Conservation (phyloP, 2,888 invertebrate genomes). For the Brassicogethes aeneus region DNA sequence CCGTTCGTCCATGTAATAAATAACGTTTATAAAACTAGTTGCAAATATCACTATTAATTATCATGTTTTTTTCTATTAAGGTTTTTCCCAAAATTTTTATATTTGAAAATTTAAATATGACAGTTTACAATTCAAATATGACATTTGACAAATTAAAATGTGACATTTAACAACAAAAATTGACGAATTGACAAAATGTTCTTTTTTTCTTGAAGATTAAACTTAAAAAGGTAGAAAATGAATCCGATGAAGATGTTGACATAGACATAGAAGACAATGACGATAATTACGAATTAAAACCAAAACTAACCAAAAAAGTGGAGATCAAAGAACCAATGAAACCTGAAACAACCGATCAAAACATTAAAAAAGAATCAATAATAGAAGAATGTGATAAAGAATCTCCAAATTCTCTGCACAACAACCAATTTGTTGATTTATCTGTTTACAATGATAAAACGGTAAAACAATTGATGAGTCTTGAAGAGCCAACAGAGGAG, state of each 20-base stretch:
- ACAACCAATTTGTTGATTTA: conserved; percentile 15
- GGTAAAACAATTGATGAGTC: conserved; percentile 26
- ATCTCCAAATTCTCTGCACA: neutral
- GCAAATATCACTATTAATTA: too few relatives aligned
- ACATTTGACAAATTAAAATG: too few relatives aligned
- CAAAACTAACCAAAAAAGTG: neutral
- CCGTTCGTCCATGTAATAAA: too few relatives aligned
- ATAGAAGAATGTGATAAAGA: conserved; percentile 11
- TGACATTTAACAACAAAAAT: too few relatives aligned
- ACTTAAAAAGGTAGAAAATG: conserved; percentile 31
- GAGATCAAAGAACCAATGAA: conserved; percentile 3
- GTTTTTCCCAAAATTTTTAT: too few relatives aligned
- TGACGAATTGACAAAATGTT: too few relatives aligned
- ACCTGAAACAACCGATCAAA: neutral
- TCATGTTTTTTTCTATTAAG: too few relatives aligned
- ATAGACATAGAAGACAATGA: conserved; percentile 51
- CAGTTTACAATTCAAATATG: too few relatives aligned
- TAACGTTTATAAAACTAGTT: too few relatives aligned
- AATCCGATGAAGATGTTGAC: conserved; percentile 44
- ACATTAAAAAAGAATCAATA: conserved; percentile 6
- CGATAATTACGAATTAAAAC: conserved; percentile 22
- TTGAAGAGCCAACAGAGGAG: conserved; percentile 44
- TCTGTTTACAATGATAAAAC: conserved; percentile 21
- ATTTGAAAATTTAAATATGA: too few relatives aligned
- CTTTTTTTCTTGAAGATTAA: too few relatives aligned